Evolutionary conservation across 1,140 invertebrate genomes (phyloP).

Genomic region (Oreohelix idahoensis): DNA sequence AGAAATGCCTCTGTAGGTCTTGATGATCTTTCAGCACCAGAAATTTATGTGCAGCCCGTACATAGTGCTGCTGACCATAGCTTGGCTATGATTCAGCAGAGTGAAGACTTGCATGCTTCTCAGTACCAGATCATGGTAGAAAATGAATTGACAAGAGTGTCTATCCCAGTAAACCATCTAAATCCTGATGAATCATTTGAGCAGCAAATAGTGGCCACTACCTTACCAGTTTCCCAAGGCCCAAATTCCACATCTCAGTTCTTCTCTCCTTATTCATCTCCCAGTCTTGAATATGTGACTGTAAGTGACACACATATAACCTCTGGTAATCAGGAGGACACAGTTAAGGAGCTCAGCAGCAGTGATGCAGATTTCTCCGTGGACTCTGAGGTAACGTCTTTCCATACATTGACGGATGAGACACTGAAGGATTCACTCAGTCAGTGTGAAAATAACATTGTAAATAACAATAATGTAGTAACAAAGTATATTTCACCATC

Average conservation of each 20-base stretch:
- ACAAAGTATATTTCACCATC: background rate
- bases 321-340: background rate
- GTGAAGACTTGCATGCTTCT: background rate
- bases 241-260: slow-evolving; percentile 7
- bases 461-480: background rate
- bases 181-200: background rate
- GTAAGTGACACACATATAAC: background rate
- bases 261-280: slow-evolving; percentile 1
- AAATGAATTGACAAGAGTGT: background rate
- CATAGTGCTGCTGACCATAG: background rate
- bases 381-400: background rate
- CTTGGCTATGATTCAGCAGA: background rate
- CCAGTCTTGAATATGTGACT: background rate
- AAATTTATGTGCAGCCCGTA: background rate
- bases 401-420: background rate
- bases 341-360: background rate
- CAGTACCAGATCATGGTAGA: background rate
- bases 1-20: background rate
- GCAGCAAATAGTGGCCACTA: background rate
- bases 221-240: background rate
- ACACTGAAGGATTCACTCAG: background rate
- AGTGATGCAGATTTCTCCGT: background rate
- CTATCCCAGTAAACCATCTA: background rate
- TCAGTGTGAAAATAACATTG: background rate
- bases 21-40: background rate